phyloP scores from a whole-genome alignment of 2,113 vertebrate species.

The Potamarius usumacintae region DNA sequence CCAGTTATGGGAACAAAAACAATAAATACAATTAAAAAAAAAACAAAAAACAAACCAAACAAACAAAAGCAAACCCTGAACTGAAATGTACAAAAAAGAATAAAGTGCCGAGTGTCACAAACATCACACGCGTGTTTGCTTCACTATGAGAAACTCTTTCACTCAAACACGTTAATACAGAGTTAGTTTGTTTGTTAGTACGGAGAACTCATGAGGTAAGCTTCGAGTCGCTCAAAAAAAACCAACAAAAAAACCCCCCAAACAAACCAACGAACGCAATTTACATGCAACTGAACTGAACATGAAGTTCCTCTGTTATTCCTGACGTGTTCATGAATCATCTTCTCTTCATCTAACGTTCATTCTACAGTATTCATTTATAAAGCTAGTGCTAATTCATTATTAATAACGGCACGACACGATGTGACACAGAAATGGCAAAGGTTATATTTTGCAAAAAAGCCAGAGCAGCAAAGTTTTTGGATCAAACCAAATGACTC shows the following conservation, averaged over 20 bases:
- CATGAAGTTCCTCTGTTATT: background rate
- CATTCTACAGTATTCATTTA: background rate
- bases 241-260: background rate
- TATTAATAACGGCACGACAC: background rate
- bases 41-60: conserved; percentile 14
- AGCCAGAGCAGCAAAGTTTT: background rate
- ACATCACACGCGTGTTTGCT: background rate
- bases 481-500: no score
- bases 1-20: background rate
- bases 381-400: background rate
- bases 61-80: conserved; percentile 10
- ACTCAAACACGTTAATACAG: background rate
- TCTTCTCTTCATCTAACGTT: background rate
- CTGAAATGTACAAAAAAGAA: conserved; percentile 17
- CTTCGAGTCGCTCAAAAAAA: background rate
- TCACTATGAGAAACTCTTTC: background rate
- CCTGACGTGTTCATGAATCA: background rate
- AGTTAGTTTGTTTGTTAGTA: background rate
- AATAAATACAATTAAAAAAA: conserved; percentile 27
- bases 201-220: background rate
- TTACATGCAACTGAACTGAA: background rate
- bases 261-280: background rate
- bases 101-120: conserved; percentile 40
- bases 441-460: background rate
- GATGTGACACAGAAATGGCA: background rate